A percentile compares a stretch with the other conserved stretches of the same genome.
Conservation (phyloP, 2,113 vertebrate genomes). For the Orycteropus afer region DNA sequence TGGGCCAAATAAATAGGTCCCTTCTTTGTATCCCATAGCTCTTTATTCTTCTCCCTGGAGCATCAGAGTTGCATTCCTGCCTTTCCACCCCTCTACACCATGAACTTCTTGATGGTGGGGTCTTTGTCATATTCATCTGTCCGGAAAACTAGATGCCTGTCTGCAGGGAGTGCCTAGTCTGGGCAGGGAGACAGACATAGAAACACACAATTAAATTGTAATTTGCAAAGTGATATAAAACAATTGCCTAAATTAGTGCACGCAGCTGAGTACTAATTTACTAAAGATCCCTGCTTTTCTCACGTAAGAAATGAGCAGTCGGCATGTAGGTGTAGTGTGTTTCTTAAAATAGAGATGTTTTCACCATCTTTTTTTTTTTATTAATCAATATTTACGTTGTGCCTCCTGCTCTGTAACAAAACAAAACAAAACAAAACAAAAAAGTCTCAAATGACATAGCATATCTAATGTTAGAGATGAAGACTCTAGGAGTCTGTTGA, state of each 20-base stretch:
- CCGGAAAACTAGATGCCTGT: neutral
- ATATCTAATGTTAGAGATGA: slow-evolving; percentile 72
- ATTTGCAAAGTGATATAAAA: slow-evolving; percentile 34
- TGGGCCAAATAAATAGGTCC: neutral
- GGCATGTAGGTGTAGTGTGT: slow-evolving; percentile 79
- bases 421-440: neutral
- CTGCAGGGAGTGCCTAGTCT: slow-evolving; percentile 17
- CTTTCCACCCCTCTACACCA: neutral
- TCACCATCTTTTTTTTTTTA: slow-evolving; percentile 61
- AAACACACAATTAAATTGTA: neutral
- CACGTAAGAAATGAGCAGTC: slow-evolving; percentile 75
- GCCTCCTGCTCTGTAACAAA: slow-evolving; percentile 31
- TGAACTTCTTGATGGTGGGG: neutral
- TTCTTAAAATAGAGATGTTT: slow-evolving; percentile 80
- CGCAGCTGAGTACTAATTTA: slow-evolving; percentile 68
- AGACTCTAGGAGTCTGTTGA: slow-evolving; percentile 79
- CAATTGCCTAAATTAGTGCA: slow-evolving; percentile 24
- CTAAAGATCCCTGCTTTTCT: slow-evolving; percentile 80
- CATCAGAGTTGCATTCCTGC: neutral
- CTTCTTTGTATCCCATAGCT: neutral
- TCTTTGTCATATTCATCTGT: slow-evolving; percentile 27
- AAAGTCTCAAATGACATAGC: slow-evolving; percentile 67
- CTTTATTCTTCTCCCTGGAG: neutral
- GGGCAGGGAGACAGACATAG: neutral
- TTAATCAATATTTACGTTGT: slow-evolving; percentile 70